phyloP scores from a whole-genome alignment of 2,888 invertebrate genomes.

The Chromoteleia sp. region DNA sequence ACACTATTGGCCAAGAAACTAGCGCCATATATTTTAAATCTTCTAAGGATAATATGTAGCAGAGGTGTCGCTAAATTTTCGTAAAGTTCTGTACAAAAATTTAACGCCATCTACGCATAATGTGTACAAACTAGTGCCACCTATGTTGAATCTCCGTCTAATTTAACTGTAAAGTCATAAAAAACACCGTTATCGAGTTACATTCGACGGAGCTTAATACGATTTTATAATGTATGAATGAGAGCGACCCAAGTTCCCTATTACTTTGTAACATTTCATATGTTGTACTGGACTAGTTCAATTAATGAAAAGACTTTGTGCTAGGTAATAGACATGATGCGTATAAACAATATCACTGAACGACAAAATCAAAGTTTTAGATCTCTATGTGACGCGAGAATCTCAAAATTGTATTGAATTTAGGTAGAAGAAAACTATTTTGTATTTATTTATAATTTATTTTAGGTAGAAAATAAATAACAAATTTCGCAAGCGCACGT shows the following conservation, averaged over 20 bases:
- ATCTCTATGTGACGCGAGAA: slow-evolving; percentile 77
- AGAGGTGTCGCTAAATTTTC: slow-evolving; percentile 9
- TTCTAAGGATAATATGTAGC: slow-evolving; percentile 16
- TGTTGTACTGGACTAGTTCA: slow-evolving; percentile 77
- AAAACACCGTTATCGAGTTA: slow-evolving; percentile 32
- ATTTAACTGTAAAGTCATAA: slow-evolving; percentile 58
- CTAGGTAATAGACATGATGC: slow-evolving; percentile 58
- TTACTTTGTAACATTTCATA: slow-evolving; percentile 75
- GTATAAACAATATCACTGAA: slow-evolving; percentile 65
- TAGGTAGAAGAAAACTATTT: slow-evolving; percentile 83
- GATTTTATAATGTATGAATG: slow-evolving; percentile 71
- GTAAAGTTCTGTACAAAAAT: slow-evolving; percentile 3
- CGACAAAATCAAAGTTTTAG: slow-evolving; percentile 77
- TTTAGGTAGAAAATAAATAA: slow-evolving; percentile 82
- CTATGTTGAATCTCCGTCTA: slow-evolving; percentile 47
- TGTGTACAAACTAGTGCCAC: slow-evolving; percentile 69
- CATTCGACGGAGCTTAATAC: slow-evolving; percentile 52
- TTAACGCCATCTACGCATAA: slow-evolving; percentile 23
- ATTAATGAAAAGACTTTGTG: slow-evolving; percentile 76
- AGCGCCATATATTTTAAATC: slow-evolving; percentile 34
- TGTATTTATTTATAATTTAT: slow-evolving; percentile 85
- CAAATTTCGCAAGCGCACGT: slow-evolving; percentile 71
- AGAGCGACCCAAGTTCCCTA: slow-evolving; percentile 78
- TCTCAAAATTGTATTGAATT: slow-evolving; percentile 80
- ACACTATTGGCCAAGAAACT: slow-evolving; percentile 14